Conservation (phyloP, 1,140 invertebrate genomes). For the Campodea augens region DNA sequence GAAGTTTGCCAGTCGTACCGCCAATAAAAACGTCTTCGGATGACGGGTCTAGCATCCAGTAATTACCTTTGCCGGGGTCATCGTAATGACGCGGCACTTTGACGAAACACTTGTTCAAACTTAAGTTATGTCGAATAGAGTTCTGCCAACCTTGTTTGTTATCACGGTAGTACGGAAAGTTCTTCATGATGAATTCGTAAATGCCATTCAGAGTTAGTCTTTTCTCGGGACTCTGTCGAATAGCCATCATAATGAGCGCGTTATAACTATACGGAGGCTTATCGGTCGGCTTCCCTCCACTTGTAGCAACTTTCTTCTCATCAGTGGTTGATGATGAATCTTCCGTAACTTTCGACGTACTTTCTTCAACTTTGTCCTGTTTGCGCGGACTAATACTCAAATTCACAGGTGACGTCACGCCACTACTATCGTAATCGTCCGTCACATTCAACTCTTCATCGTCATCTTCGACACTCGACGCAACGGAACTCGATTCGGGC, state of each 20-base stretch:
- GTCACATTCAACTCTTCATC: conserved; percentile 61
- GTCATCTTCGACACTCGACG: conserved; percentile 31
- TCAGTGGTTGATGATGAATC: background rate
- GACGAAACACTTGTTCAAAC: conserved; percentile 95
- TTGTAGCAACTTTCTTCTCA: background rate
- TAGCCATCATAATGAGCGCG: conserved; percentile 99
- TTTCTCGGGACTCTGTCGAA: conserved; percentile 80
- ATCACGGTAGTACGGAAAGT: conserved; percentile 93
- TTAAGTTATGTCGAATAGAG: conserved; percentile 91
- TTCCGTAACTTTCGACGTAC: no score
- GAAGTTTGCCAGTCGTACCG: conserved; percentile 82
- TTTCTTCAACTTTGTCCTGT: no score
- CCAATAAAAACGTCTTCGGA: conserved; percentile 96
- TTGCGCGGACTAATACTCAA: no score
- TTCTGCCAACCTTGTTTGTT: conserved; percentile 99
- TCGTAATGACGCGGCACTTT: conserved; percentile 88
- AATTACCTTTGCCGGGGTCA: conserved; percentile 86
- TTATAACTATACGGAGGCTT: conserved; percentile 97
- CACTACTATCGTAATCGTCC: conserved; percentile 20
- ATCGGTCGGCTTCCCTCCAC: conserved; percentile 24
- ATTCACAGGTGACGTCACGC: conserved; percentile 5
- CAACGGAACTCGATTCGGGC: conserved; percentile 20
- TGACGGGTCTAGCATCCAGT: conserved; percentile 89
- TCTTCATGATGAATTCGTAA: conserved; percentile 98
- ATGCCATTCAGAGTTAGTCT: conserved; percentile 94